These are phyloP conservation scores for Ceyx margarethae DNA, from an alignment of 2,113 vertebrate species.

Conservation along the genomic window DNA sequence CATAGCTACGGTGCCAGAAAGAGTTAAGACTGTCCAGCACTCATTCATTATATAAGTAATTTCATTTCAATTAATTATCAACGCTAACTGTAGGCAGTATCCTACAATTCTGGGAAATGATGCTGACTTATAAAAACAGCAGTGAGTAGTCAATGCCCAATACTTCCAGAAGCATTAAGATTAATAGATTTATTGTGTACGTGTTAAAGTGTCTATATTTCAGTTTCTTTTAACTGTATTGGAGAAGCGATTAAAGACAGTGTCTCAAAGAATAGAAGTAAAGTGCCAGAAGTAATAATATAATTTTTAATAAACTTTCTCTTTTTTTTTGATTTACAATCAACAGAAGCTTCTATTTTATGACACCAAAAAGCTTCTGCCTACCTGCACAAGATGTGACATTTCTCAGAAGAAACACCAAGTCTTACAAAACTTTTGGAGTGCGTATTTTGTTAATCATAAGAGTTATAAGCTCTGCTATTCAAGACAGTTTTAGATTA, in stretches of 20 bases:
- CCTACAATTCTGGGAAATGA: conserved; percentile 23
- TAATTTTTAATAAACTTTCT: background rate
- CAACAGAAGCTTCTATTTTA: background rate
- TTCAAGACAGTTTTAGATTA: conserved; percentile 6
- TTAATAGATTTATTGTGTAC: background rate
- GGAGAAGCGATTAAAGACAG: background rate
- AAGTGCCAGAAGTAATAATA: background rate
- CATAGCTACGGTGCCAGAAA: background rate
- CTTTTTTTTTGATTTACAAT: conserved; percentile 47
- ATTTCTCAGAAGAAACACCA: background rate
- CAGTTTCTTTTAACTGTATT: background rate
- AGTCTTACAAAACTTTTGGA: background rate
- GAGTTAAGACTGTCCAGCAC: background rate
- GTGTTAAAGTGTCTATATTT: background rate
- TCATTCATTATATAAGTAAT: background rate
- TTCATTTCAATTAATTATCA: conserved; percentile 7
- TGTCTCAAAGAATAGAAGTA: background rate
- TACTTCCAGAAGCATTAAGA: conserved; percentile 1
- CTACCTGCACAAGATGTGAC: background rate
- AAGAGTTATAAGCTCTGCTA: background rate
- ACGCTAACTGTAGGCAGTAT: background rate
- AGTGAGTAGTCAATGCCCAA: background rate
- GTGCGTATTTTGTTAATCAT: conserved; percentile 2
- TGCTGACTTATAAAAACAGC: conserved; percentile 9
- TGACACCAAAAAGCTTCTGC: background rate